phyloP scores from a whole-genome alignment of 2,113 vertebrate genomes.

The Indicator indicator region DNA sequence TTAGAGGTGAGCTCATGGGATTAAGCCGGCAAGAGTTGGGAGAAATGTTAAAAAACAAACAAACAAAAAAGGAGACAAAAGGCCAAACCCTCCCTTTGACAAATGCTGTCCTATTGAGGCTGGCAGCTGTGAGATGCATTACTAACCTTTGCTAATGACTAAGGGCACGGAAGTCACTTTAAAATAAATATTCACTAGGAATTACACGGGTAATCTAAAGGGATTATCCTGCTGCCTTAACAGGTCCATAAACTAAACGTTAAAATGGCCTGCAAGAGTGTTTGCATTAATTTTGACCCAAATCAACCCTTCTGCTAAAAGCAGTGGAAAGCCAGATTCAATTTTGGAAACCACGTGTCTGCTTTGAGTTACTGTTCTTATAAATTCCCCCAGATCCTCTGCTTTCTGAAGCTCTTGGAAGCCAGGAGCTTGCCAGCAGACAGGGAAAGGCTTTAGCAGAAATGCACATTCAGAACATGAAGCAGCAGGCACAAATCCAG shows the following conservation, averaged over 20 bases:
- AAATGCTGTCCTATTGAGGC: constrained; percentile 11
- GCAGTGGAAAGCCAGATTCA: not conserved
- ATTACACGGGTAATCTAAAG: constrained; percentile 63
- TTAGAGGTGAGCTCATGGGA: constrained; percentile 65
- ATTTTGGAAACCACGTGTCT: not conserved
- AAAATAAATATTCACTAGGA: constrained; percentile 71
- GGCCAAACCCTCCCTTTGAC: constrained; percentile 24
- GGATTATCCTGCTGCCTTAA: constrained; percentile 63
- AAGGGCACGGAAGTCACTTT: constrained; percentile 46
- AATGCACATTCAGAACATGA: not conserved
- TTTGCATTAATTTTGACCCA: constrained; percentile 61
- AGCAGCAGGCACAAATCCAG: not conserved
- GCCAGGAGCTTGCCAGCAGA: not conserved
- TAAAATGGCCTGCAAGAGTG: constrained; percentile 29
- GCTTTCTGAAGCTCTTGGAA: not conserved
- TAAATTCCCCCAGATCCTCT: not conserved
- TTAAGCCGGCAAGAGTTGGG: constrained; percentile 58
- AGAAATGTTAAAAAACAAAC: constrained; percentile 56
- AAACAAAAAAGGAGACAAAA: not conserved
- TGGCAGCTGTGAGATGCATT: constrained; percentile 53
- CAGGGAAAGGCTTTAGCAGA: not conserved
- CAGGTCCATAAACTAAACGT: constrained; percentile 50
- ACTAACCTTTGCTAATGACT: constrained; percentile 53
- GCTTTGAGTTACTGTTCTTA: not conserved
- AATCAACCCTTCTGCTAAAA: constrained; percentile 39